Evolutionary conservation across 2,888 invertebrate species (phyloP).

Genomic region (Conus canariensis): DNA sequence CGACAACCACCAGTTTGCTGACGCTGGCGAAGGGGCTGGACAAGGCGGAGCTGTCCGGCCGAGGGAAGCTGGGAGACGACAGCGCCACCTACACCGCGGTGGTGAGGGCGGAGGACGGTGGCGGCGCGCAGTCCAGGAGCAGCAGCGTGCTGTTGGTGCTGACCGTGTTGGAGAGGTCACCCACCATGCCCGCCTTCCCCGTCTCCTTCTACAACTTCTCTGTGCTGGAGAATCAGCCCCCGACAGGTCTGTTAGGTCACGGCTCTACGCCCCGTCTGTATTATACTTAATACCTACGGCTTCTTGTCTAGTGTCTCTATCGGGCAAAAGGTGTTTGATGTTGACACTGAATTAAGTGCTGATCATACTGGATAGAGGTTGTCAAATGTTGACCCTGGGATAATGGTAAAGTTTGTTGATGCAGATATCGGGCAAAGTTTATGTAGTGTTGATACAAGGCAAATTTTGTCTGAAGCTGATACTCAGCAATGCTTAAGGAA

Average conservation of each 20-base stretch:
- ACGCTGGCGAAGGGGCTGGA: conserved; percentile 31
- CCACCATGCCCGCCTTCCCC: conserved; percentile 50
- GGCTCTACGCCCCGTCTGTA: no score
- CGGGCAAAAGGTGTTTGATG: no score
- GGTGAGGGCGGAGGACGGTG: conserved; percentile 55
- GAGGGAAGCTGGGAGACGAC: conserved; percentile 45
- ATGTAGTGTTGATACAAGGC: no score
- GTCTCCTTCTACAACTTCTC: conserved; percentile 40
- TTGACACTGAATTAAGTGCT: no score
- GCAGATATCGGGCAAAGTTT: no score
- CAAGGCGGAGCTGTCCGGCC: conserved; percentile 10
- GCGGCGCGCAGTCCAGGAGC: conserved; percentile 41
- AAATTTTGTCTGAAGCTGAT: no score
- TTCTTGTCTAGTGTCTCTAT: no score
- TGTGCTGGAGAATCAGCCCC: conserved; percentile 49
- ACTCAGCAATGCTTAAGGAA: no score
- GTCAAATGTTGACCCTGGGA: no score
- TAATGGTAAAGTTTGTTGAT: no score
- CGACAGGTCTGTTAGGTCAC: conserved; percentile 32
- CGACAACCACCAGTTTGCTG: conserved; percentile 28
- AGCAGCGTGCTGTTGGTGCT: conserved; percentile 49
- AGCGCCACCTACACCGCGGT: conserved; percentile 47
- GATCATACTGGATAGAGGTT: no score
- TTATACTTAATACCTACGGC: no score
- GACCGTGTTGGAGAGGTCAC: conserved; percentile 46